Base-by-base conservation (phyloP, 2,113 vertebrate genomes). In the Corythornis vintsioides region DNA sequence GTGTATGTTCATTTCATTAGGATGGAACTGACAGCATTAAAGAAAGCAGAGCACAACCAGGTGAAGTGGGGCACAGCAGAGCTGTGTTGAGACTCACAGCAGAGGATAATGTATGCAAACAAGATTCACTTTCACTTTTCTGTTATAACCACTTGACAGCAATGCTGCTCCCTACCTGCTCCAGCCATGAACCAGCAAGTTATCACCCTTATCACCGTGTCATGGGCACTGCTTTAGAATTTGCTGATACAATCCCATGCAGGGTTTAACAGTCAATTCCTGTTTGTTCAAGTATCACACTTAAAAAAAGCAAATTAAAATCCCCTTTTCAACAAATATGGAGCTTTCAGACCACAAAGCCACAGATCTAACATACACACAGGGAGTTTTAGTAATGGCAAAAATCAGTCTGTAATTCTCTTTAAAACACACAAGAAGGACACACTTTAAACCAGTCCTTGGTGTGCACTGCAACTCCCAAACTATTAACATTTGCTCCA, bases 401-500 rank as follows among this genome's bases (percentile, higher is more conserved):
- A 63, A 45, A 59, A 66, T 18, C 29, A 29, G 28, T 17, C 47
- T 16, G 5, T 28, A 11, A 48, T 56, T 67, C 12, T 12, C 40
- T 61, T 63, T 63, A 15, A 56, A 64, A 13, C 4, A 11, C 5
- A 25, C 8, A 38, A 33, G 43, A 63, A 3, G 20, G 38, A 64
- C 52, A 55, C 0, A 7, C 14, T 67, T 55, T 86, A 84, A 86
- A 40, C 4, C 55, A 60, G 9, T 38, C 78, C 42, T 48, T 50
- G 21, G 24, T 40, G 67, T 38, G 15, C 70, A 33, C 5, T 73
- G 45, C 21, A 43, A 79, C 95, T 93, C 89, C 92, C 90, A 78
- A 42, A 59, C 64, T 59, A 40, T 73, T 96, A 80, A 95, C 92
- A 90, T 95, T 95, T 95, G 59, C 85, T 90, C 95, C 74, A 90